Evolutionary conservation across 2,113 vertebrate species (phyloP).

Genomic region (Peromyscus polionotus): DNA sequence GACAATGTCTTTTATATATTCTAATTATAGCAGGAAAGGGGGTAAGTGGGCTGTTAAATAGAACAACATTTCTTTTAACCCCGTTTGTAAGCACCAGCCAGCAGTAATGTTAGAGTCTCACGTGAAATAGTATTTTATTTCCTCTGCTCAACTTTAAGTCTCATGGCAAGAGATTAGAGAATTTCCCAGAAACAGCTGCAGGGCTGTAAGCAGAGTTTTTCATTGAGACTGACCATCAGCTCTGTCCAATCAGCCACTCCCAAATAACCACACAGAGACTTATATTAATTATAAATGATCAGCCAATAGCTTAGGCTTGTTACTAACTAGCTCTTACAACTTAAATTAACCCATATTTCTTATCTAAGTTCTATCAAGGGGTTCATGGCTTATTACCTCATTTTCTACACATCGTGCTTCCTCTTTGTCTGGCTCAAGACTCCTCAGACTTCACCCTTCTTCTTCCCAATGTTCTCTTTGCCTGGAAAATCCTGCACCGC

Average conservation of each 20-base stretch:
- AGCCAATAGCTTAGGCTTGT: not conserved
- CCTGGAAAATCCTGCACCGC: not conserved
- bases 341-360: not conserved
- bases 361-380: not conserved
- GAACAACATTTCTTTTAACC: slow-evolving; percentile 20
- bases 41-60: not conserved
- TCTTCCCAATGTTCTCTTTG: not conserved
- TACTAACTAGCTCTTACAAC: not conserved
- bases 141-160: not conserved
- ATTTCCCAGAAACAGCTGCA: slow-evolving; percentile 5
- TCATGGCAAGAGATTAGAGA: not conserved
- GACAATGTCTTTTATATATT: not conserved
- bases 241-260: too few relatives aligned
- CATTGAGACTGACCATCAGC: too few relatives aligned
- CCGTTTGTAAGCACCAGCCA: not conserved
- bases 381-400: not conserved
- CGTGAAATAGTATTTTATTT: not conserved
- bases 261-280: not conserved
- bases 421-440: not conserved
- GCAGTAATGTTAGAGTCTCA: not conserved
- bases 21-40: not conserved
- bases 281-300: not conserved
- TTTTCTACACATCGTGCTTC: not conserved
- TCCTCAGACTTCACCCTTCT: not conserved
- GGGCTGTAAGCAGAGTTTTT: not conserved